Evolutionary conservation across 30 jellyfish, hydroid and myxozoan genomes (phyloP).

Genomic region (Aurelia sp.): DNA sequence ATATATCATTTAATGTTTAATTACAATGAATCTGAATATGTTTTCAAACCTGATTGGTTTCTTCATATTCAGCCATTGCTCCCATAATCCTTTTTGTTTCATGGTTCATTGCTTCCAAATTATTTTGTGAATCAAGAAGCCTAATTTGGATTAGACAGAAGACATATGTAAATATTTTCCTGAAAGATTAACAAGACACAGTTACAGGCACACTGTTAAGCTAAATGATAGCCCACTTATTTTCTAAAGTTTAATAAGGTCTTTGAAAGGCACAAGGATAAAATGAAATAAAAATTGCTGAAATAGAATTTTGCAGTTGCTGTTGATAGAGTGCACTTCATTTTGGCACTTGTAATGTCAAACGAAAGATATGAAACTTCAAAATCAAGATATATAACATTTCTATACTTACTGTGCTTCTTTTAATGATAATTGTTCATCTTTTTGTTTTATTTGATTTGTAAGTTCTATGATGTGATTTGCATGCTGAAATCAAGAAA

Average conservation of each 20-base stretch:
- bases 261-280: no score
- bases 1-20: no score
- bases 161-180: neutral
- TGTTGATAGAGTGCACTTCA: no score
- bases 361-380: no score
- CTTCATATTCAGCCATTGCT: conserved; percentile 75
- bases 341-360: no score
- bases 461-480: conserved; percentile 78
- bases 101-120: conserved; percentile 72
- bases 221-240: no score
- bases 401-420: conserved; percentile 82
- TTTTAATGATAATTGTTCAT: conserved; percentile 71
- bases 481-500: conserved; percentile 76
- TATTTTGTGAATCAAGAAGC: conserved; percentile 69
- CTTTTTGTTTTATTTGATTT: conserved; percentile 73
- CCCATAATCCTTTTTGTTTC: conserved; percentile 71
- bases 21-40: no score
- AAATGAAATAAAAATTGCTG: no score
- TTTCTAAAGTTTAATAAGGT: no score
- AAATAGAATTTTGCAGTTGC: no score
- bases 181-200: neutral
- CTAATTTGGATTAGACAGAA: conserved; percentile 25
- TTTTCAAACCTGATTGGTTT: conserved; percentile 80
- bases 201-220: no score
- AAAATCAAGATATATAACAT: no score